Conservation (phyloP, 2,888 invertebrate genomes). For the Philaethria dido region DNA sequence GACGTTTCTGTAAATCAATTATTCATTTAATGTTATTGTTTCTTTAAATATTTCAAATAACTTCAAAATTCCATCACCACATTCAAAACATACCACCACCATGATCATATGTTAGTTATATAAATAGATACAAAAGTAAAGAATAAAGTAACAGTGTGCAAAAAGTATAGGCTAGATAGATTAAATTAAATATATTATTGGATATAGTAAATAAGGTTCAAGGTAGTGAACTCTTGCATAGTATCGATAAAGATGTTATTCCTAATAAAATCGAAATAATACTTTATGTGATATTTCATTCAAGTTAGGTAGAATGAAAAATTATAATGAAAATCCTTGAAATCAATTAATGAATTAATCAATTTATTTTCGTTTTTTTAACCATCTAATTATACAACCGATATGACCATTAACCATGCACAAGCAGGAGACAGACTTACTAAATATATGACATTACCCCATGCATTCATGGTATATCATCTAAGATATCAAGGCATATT, state of each 20-base stretch:
- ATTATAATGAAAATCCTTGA: no score
- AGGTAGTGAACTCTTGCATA: neutral
- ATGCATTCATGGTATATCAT: constrained; percentile 22
- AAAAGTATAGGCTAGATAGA: neutral
- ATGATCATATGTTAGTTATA: constrained; percentile 31
- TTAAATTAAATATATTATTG: neutral
- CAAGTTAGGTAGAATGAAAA: no score
- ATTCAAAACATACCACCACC: constrained; percentile 34
- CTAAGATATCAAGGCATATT: neutral
- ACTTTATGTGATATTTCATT: no score
- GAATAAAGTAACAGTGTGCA: neutral
- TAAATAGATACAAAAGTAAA: constrained; percentile 16
- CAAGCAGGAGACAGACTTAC: constrained; percentile 3
- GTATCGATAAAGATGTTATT: no score
- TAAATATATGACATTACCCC: neutral
- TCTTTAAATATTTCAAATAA: neutral
- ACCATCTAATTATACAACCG: constrained; percentile 24
- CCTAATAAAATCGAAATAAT: no score
- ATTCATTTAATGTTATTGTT: neutral
- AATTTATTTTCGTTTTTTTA: no score
- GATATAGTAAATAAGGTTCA: neutral
- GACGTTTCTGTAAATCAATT: constrained; percentile 87
- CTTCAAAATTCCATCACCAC: constrained; percentile 30
- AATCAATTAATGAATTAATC: no score
- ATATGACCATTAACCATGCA: constrained; percentile 23